Evolutionary conservation across 2,113 vertebrate genomes (phyloP).

Genomic region (Dolichallabes microphthalmus): DNA sequence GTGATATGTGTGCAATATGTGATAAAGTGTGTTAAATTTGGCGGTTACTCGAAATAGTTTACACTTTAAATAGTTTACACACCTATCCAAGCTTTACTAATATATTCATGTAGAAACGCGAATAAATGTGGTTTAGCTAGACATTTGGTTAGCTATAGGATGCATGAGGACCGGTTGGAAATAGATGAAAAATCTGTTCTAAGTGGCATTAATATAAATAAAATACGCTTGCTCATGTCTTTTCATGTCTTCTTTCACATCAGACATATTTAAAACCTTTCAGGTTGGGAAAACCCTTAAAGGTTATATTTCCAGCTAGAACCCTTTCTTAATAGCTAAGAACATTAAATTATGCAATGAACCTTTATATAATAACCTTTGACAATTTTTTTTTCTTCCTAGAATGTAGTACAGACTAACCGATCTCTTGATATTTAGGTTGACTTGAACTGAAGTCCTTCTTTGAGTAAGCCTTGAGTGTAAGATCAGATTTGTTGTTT

Average conservation of each 20-base stretch:
- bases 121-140: neutral
- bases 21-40: no score
- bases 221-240: conserved; percentile 42
- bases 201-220: neutral
- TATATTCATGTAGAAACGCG: neutral
- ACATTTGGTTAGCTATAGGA: neutral
- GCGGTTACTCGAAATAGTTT: no score
- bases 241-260: neutral
- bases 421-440: neutral
- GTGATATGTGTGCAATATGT: no score
- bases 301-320: conserved; percentile 33
- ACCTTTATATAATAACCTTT: neutral
- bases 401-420: neutral
- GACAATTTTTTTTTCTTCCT: neutral
- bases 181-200: neutral
- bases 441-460: neutral
- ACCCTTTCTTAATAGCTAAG: neutral
- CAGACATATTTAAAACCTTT: neutral
- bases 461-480: neutral
- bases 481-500: neutral
- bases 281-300: neutral
- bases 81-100: neutral
- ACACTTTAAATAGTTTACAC: neutral
- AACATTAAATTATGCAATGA: neutral
- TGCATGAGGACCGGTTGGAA: neutral